Evolutionary conservation across 2,888 invertebrate genomes (phyloP).

Genomic region (Steinernema hermaphroditum): DNA sequence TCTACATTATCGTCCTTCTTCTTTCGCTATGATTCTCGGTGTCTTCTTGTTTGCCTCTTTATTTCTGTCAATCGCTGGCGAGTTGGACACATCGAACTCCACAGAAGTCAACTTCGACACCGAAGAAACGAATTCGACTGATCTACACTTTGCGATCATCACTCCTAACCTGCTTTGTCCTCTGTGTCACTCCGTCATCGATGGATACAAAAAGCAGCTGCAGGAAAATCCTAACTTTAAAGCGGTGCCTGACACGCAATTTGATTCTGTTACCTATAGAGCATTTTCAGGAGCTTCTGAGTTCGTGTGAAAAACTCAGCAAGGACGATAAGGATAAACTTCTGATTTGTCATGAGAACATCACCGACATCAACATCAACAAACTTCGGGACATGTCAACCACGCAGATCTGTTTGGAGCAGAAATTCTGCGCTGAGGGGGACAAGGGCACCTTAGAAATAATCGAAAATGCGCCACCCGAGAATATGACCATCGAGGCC

Average conservation of each 20-base stretch:
- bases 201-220: slow-evolving; percentile 8
- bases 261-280: neutral
- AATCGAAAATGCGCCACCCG: slow-evolving; percentile 2
- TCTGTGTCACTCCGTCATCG: neutral
- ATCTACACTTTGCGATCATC: neutral
- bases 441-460: neutral
- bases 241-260: too few relatives aligned
- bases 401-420: slow-evolving; percentile 4
- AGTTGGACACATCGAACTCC: neutral
- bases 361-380: slow-evolving; percentile 20
- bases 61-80: neutral
- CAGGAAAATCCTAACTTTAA: neutral
- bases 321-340: slow-evolving; percentile 14
- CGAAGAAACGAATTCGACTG: neutral
- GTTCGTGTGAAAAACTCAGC: slow-evolving; percentile 12
- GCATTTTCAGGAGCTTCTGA: neutral
- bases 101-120: neutral
- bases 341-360: neutral
- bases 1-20: neutral
- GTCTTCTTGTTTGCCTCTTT: neutral
- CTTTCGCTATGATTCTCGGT: neutral
- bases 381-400: neutral
- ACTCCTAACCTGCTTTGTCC: neutral
- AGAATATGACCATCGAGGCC: slow-evolving; percentile 15
- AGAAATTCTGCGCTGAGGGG: neutral